Percentiles rank a stretch among this genome's conserved stretches.
phyloP scores from a whole-genome alignment of 2,797 vertebrate species.

The Cuculus canorus region DNA sequence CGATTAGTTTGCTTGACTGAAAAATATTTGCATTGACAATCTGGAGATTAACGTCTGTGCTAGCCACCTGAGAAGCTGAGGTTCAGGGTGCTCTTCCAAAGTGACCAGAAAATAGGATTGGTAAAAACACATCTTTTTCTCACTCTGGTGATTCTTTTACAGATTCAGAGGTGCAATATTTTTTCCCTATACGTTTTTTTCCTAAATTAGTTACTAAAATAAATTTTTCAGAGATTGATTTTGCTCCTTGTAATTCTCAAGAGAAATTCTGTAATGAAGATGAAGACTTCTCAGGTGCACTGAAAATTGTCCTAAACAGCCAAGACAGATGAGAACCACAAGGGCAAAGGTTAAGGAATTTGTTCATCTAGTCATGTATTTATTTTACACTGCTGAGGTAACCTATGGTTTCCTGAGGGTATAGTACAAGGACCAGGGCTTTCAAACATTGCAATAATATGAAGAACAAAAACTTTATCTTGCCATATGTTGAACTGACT shows the following conservation, averaged over 20 bases:
- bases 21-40: background rate
- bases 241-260: background rate
- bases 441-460: background rate
- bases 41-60: background rate
- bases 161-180: background rate
- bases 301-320: background rate
- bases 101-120: background rate
- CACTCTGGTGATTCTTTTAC: background rate
- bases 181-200: background rate
- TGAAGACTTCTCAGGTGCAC: background rate
- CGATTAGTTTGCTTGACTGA: background rate
- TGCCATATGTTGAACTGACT: background rate
- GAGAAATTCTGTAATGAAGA: background rate
- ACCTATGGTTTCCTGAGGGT: background rate
- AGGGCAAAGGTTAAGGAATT: slow-evolving; percentile 10
- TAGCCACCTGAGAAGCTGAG: background rate
- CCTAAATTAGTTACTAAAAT: background rate
- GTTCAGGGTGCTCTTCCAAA: background rate
- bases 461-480: background rate
- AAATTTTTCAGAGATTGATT: background rate
- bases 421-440: background rate
- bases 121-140: background rate
- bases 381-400: background rate
- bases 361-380: background rate
- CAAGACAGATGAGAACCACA: background rate